Conservation (phyloP, 2,888 invertebrate species). For the Phanerotoma sp. region DNA sequence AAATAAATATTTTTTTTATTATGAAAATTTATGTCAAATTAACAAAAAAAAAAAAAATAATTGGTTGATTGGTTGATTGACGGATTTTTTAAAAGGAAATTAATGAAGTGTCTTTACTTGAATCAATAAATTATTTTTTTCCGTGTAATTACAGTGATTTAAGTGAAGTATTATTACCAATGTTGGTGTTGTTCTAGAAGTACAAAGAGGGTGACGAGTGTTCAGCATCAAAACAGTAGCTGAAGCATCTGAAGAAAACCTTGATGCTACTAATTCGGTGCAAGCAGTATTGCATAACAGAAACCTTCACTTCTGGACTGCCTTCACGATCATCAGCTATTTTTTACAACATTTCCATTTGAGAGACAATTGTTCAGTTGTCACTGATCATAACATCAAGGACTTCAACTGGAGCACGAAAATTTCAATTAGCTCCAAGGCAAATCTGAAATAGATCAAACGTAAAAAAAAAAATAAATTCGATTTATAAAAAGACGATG, state of each 20-base stretch:
- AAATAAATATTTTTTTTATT: no score
- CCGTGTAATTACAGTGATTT: background rate
- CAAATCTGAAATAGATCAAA: background rate
- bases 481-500: background rate
- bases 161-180: constrained; percentile 7
- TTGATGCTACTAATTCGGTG: constrained; percentile 36
- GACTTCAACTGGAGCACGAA: constrained; percentile 7
- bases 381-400: constrained; percentile 10
- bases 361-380: constrained; percentile 1
- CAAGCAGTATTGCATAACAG: constrained; percentile 26
- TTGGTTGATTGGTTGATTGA: no score
- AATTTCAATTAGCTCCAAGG: background rate
- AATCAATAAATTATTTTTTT: no score
- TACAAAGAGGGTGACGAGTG: constrained; percentile 20
- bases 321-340: constrained; percentile 8
- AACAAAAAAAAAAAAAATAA: no score
- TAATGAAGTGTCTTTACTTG: no score
- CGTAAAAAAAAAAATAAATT: background rate
- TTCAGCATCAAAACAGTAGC: no score
- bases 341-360: constrained; percentile 7
- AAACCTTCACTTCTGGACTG: constrained; percentile 13
- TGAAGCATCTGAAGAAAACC: constrained; percentile 18
- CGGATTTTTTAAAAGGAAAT: no score
- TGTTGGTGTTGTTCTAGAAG: constrained; percentile 12
- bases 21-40: no score